These are phyloP conservation scores for Amblyornis subalaris DNA, from an alignment of 2,113 vertebrate species.

Conservation along the genomic window DNA sequence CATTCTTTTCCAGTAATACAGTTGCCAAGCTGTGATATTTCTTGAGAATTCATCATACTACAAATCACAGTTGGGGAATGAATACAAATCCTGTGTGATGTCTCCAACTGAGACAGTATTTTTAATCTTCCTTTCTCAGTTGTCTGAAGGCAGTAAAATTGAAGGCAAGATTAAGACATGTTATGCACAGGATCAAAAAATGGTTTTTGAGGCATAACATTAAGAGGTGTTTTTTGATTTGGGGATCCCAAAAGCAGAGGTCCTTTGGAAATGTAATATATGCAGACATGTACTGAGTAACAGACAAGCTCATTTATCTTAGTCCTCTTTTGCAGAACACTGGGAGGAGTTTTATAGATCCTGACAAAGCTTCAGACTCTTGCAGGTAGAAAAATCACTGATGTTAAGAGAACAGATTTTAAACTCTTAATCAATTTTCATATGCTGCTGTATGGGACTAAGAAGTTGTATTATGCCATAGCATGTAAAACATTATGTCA, in stretches of 20 bases:
- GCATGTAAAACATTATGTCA: background rate
- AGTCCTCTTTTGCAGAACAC: background rate
- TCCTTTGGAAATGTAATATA: background rate
- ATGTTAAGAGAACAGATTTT: background rate
- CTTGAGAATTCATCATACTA: background rate
- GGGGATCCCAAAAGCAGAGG: background rate
- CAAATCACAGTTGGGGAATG: constrained; percentile 1
- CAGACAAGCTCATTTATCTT: background rate
- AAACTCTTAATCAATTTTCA: background rate
- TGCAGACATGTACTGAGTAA: background rate
- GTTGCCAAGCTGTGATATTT: background rate
- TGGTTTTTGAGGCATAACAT: background rate
- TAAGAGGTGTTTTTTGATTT: background rate
- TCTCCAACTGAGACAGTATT: background rate
- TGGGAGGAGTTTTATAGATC: background rate
- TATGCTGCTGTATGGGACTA: background rate
- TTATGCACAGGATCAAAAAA: background rate
- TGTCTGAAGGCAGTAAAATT: background rate
- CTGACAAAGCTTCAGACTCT: background rate
- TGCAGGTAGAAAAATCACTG: background rate
- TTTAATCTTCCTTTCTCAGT: constrained; percentile 33
- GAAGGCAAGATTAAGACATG: background rate
- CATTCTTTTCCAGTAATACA: background rate
- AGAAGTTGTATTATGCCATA: background rate
- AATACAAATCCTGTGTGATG: background rate